Evolutionary conservation across 1,140 invertebrate species (phyloP).

Genomic region (Teleopsis dalmanni): DNA sequence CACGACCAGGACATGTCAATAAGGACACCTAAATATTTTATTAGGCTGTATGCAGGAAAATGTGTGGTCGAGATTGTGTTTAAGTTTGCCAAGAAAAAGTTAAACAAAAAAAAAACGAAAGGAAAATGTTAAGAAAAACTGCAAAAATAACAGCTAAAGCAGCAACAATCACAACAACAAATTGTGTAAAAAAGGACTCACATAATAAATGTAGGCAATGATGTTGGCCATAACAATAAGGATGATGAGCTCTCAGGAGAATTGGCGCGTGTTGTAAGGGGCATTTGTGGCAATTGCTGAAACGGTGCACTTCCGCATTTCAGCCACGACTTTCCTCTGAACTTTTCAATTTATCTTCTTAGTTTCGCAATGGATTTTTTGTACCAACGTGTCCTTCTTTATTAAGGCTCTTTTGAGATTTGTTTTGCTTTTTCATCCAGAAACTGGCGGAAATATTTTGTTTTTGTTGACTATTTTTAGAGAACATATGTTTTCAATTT

Average conservation of each 20-base stretch:
- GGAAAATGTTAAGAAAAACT: conserved; percentile 1
- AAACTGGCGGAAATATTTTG: too few species aligned
- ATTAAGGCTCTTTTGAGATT: too few species aligned
- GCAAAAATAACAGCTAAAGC: not conserved
- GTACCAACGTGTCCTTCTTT: too few species aligned
- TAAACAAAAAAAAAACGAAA: not conserved
- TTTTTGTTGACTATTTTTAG: not conserved
- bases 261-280: not conserved
- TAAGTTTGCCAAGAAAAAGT: conserved; percentile 24
- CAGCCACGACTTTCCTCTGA: not conserved
- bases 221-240: conserved; percentile 12
- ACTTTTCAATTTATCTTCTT: too few species aligned
- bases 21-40: conserved; percentile 43
- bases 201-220: conserved; percentile 8
- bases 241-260: conserved; percentile 11
- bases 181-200: not conserved
- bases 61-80: conserved; percentile 36
- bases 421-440: too few species aligned
- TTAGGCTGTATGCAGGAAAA: conserved; percentile 25
- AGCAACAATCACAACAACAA: not conserved
- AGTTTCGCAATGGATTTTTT: too few species aligned
- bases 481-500: conserved; percentile 9
- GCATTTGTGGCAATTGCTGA: not conserved
- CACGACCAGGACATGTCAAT: conserved; percentile 35
- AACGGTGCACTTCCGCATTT: not conserved